A percentile compares a stretch with the other conserved stretches of the same genome.
Evolutionary conservation across 2,113 vertebrate species (phyloP).

Genomic region (Copsychus sechellarum): DNA sequence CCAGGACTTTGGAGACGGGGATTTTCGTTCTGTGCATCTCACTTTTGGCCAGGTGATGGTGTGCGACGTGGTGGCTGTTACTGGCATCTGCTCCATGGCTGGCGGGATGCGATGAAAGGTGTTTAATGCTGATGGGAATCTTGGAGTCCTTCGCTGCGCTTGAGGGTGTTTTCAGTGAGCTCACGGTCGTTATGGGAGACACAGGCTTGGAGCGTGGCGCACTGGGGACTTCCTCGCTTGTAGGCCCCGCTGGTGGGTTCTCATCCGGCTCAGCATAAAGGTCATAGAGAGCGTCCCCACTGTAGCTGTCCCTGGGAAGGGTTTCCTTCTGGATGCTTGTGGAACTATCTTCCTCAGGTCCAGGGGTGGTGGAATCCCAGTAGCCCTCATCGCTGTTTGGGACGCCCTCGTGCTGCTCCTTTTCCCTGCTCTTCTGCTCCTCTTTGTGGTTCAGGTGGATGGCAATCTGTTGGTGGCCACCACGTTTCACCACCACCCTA

Average conservation of each 20-base stretch:
- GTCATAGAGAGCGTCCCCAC: conserved; percentile 83
- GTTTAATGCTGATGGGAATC: conserved; percentile 92
- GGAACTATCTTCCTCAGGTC: conserved; percentile 77
- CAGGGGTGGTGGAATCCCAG: conserved; percentile 93
- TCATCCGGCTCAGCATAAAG: conserved; percentile 83
- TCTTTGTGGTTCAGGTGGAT: conserved; percentile 76
- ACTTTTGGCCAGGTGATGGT: conserved; percentile 81
- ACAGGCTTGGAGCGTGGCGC: conserved; percentile 79
- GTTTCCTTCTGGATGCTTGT: conserved; percentile 73
- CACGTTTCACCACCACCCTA: conserved; percentile 65
- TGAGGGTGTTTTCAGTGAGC: conserved; percentile 76
- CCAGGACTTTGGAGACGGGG: conserved; percentile 91
- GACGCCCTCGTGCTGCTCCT: conserved; percentile 80
- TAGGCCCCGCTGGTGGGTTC: conserved; percentile 59
- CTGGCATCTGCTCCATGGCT: conserved; percentile 79
- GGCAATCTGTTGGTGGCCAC: conserved; percentile 67
- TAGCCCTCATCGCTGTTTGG: conserved; percentile 91
- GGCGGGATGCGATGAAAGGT: conserved; percentile 80
- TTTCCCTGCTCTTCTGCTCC: conserved; percentile 74
- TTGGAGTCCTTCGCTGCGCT: conserved; percentile 86
- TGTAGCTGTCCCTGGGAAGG: conserved; percentile 78
- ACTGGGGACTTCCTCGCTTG: conserved; percentile 72
- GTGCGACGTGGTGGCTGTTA: conserved; percentile 74
- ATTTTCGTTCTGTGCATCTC: conserved; percentile 93
- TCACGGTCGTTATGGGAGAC: conserved; percentile 74